Conservation (phyloP, 2,113 vertebrate genomes). For the Tachysurus fulvidraco region DNA sequence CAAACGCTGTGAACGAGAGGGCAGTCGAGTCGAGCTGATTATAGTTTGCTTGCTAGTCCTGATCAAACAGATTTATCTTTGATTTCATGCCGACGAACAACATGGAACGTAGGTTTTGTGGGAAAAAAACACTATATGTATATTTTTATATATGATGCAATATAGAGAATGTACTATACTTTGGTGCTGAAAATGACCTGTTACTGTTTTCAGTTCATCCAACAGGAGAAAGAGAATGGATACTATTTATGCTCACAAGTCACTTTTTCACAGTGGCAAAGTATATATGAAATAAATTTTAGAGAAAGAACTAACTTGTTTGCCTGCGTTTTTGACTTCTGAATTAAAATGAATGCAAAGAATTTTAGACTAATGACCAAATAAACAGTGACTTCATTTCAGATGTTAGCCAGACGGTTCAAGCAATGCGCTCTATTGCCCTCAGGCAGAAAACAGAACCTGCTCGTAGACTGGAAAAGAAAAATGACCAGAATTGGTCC, state of each 20-base stretch:
- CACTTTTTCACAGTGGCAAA: slow-evolving; percentile 73
- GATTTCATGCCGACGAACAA: slow-evolving; percentile 79
- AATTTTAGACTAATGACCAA: not conserved
- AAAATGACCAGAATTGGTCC: not conserved
- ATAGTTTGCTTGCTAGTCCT: slow-evolving; percentile 49
- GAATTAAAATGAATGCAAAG: not conserved
- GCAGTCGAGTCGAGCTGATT: slow-evolving; percentile 46
- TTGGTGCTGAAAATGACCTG: slow-evolving; percentile 78
- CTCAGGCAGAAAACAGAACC: not conserved
- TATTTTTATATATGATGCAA: slow-evolving; percentile 84
- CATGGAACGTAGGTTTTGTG: slow-evolving; percentile 73
- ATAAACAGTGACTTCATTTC: not conserved
- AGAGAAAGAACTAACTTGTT: slow-evolving; percentile 50
- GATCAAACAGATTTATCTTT: slow-evolving; percentile 62
- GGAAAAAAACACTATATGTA: slow-evolving; percentile 69
- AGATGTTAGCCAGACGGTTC: not conserved
- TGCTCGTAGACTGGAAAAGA: not conserved
- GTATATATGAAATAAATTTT: slow-evolving; percentile 61
- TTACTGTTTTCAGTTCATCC: slow-evolving; percentile 77
- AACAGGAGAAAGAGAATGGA: slow-evolving; percentile 69
- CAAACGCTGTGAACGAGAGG: slow-evolving; percentile 71
- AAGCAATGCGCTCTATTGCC: not conserved
- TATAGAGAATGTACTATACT: slow-evolving; percentile 80
- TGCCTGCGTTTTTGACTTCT: slow-evolving; percentile 16
- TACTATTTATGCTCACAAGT: slow-evolving; percentile 75